Conservation (phyloP, 2,888 invertebrate species). For the Entomobrya proxima region DNA sequence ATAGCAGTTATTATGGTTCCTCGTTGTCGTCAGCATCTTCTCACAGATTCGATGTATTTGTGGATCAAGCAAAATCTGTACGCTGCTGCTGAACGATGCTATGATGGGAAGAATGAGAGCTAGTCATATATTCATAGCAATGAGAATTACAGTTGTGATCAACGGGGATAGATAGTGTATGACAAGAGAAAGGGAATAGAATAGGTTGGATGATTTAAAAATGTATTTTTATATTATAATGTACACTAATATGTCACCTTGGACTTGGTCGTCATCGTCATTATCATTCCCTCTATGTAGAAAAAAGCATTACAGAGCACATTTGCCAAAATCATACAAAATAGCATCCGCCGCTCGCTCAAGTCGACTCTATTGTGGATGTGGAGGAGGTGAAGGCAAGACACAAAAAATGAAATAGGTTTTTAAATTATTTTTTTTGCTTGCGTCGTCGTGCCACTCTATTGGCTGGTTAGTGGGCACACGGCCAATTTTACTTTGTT, state of each 20-base stretch:
- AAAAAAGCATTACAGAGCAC: background rate
- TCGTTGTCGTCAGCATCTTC: constrained; percentile 9
- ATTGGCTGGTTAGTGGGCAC: background rate
- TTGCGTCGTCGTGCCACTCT: constrained; percentile 7
- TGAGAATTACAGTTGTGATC: background rate
- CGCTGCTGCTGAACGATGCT: background rate
- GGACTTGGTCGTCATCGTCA: constrained; percentile 27
- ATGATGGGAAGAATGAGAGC: background rate
- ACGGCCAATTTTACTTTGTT: constrained; percentile 11
- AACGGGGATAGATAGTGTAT: background rate
- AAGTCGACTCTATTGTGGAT: background rate
- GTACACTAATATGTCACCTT: constrained; percentile 9
- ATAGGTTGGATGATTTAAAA: background rate
- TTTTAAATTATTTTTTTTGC: background rate
- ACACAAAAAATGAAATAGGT: constrained; percentile 3
- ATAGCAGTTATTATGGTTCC: no score
- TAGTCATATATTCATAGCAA: background rate
- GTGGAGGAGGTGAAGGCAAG: constrained; percentile 21
- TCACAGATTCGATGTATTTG: constrained; percentile 36
- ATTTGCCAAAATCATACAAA: constrained; percentile 21
- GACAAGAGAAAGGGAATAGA: background rate
- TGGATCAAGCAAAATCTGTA: constrained; percentile 7
- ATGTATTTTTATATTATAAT: background rate
- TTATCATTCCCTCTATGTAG: constrained; percentile 2
- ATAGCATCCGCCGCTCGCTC: background rate